Evolutionary conservation across 2,797 vertebrate species (phyloP), one percentile per base, ranked within the genome.

Genomic region (Diplodus puntazzo): DNA sequence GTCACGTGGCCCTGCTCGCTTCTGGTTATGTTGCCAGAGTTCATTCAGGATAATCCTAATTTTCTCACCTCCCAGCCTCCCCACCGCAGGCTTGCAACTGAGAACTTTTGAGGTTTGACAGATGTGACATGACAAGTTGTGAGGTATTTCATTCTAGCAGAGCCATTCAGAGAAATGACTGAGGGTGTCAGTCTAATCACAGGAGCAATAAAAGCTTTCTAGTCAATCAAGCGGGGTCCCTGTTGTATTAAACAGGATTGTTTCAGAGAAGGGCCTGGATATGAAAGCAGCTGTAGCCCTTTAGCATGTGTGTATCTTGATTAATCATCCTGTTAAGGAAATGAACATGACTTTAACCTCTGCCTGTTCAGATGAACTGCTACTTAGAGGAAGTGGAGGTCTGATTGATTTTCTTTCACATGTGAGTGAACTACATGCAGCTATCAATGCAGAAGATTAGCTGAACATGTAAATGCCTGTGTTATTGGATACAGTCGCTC

Each of bases 381-480:
- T 87, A 80, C 89, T 94, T 92, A 92, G 89, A 89, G 92, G 83
- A 90, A 87, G 78, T 84, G 91, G 82, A 87, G 84, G 87, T 79
- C 72, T 70, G 85, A 96, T 95, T 93, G 95, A 96, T 96, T 96
- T 96, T 87, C 88, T 77, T 89, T 96, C 92, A 69, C 84, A 90
- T 86, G 75, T 80, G 75, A 94, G 89, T 87, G 90, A 93, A 90
- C 90, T 91, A 87, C 90, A 89, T 73, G 88, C 42, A 42, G 80
- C 88, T 90, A 85, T 94, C 89, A 93, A 88, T 89, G 85, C 73
- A 45, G 75, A 68, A 87, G 88, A 93, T 94, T 91, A 93, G 86
- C 83, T 69, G 66, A 91, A 92, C 90, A 89, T 92, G 94, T 84
- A 82, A 90, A 91, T 76, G 84, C 62, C n/a, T 59, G 69, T 83